Evolutionary conservation across 2,113 vertebrate species (phyloP), one percentile per base, ranked within the genome.

Genomic region (Papio anubis): DNA sequence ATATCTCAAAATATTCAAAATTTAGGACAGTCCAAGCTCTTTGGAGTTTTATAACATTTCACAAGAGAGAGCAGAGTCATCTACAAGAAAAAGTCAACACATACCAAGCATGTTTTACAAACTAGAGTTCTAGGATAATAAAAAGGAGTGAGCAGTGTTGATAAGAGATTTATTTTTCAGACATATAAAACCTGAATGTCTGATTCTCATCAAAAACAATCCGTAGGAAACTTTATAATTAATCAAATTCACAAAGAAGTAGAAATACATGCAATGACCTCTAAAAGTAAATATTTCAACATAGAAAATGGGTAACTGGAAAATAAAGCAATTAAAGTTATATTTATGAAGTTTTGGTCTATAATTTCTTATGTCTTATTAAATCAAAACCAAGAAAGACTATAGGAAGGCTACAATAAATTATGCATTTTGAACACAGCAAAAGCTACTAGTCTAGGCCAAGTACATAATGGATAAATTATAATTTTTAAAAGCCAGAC

Each of bases 131-230:
- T 93, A 89, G 82, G 73, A 96, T 94, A 91, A 96, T 73, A 80
- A 95, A 87, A 96, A 92, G 45, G 57, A 94, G 3, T 23, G 82
- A 96, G 8, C 21, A 80, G 80, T 96, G 80, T 85, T 96, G 97
- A 97, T 92, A 96, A 95, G 90, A 88, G 91, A 96, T 93, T 92
- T 96, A 96, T 96, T 95, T 97, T 95, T 90, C 70, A 96, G 94
- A 90, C 64, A 79, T 90, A 57, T 92, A 94, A 97, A 97, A 90
- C 45, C 83, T 94, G 81, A 94, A 23, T 83, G 61, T 95, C 27
- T 55, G 81, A 82, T 80, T 94, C 68, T 95, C 43, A 85, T 75
- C 55, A 80, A 93, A 97, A 97, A 52, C 45, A 86, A 43, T 79
- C 43, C 30, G 35, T 66, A 23, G 52, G 18, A 57, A 96, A 91